These are phyloP conservation scores for Drosophila pegasa DNA, from an alignment of 2,888 invertebrate genomes.

Conservation along the genomic window DNA sequence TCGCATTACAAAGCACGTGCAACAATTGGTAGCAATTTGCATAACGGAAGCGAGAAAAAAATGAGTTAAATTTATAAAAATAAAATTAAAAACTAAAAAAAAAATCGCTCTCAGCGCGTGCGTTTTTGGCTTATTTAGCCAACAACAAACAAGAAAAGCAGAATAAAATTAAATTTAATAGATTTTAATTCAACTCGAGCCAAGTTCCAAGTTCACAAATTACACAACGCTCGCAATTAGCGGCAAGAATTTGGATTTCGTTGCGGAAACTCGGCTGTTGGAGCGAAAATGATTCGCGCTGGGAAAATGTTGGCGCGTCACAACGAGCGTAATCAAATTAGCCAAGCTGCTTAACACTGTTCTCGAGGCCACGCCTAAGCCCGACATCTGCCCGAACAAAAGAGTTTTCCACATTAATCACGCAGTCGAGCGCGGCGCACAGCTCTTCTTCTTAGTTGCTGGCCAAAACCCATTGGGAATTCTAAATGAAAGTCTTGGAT, in stretches of 20 bases:
- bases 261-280: conserved; percentile 41
- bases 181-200: conserved; percentile 30
- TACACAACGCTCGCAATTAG: conserved; percentile 42
- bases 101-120: conserved; percentile 17
- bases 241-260: conserved; percentile 23
- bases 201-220: conserved; percentile 44
- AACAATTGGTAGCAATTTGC: conserved; percentile 24
- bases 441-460: not conserved
- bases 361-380: conserved; percentile 5
- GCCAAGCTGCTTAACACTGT: conserved; percentile 2
- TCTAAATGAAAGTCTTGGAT: too few species aligned
- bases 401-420: conserved; percentile 1
- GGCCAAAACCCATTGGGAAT: conserved; percentile 13
- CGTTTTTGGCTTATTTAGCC: conserved; percentile 11
- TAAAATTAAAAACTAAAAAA: not conserved
- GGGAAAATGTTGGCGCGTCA: conserved; percentile 28
- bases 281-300: not conserved
- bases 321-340: conserved; percentile 43
- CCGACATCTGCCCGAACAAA: not conserved
- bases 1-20: conserved; percentile 37
- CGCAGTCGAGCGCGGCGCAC: not conserved
- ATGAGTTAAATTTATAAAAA: not conserved
- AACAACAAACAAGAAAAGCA: not conserved
- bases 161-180: conserved; percentile 40
- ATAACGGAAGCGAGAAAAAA: conserved; percentile 45